Percentiles rank a stretch among this genome's conserved stretches.
Conservation (phyloP, 2,797 vertebrate genomes). For the Oreortyx pictus region DNA sequence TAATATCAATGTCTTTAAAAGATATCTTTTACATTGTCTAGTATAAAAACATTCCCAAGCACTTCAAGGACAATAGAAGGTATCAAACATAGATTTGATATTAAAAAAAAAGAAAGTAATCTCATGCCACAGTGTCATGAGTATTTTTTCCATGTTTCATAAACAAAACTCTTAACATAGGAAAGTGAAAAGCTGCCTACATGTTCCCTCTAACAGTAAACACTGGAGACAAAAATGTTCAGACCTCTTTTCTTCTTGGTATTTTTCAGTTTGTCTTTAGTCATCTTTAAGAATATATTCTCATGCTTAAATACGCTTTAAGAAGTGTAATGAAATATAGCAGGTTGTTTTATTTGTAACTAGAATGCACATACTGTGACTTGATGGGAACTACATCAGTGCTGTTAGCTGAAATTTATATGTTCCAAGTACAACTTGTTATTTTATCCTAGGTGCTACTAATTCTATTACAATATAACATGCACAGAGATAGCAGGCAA, state of each 20-base stretch:
- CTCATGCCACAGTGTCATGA: not conserved
- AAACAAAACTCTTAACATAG: not conserved
- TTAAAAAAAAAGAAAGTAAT: not conserved
- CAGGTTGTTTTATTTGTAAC: not conserved
- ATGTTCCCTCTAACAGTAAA: not conserved
- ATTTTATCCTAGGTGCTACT: not conserved
- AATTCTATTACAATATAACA: not conserved
- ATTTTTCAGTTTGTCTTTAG: not conserved
- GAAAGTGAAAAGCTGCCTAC: not conserved
- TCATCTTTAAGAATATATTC: not conserved
- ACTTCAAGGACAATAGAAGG: not conserved
- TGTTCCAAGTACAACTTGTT: not conserved
- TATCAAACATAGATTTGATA: not conserved
- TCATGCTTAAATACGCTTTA: not conserved
- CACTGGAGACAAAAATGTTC: not conserved
- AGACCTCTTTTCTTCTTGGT: not conserved
- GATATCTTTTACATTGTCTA: not conserved
- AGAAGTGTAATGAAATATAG: not conserved
- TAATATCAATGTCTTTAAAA: not conserved
- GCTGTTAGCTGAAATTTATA: not conserved
- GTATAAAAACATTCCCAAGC: not conserved
- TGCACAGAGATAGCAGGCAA: fast-evolving
- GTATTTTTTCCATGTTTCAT: not conserved
- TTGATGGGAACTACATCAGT: not conserved
- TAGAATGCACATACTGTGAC: not conserved